Conservation (phyloP, 2,888 invertebrate species). For the Drosophila trichaetosa region DNA sequence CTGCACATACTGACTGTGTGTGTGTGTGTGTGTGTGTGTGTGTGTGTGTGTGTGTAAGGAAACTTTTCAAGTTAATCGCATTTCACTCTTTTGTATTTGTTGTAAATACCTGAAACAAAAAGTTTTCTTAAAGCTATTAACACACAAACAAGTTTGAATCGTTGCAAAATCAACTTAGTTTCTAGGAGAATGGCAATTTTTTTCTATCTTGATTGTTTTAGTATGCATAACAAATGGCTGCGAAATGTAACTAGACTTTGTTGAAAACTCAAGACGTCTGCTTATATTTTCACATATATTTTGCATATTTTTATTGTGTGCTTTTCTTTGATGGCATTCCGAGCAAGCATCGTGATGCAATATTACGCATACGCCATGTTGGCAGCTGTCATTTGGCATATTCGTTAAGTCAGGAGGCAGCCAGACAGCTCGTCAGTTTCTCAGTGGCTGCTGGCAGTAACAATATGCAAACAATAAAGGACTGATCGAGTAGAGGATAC, state of each 20-base stretch:
- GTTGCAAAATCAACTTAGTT: background rate
- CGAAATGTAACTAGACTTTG: background rate
- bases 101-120: slow-evolving; percentile 1
- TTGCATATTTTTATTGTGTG: slow-evolving; percentile 1
- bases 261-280: slow-evolving; percentile 3
- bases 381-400: slow-evolving; percentile 50
- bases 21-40: no score
- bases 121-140: slow-evolving; percentile 1
- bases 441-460: slow-evolving; percentile 14
- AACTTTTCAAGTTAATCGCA: slow-evolving; percentile 33
- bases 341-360: slow-evolving; percentile 24
- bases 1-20: background rate
- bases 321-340: background rate
- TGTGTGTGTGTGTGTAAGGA: background rate
- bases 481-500: background rate
- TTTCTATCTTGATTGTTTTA: background rate
- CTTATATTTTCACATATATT: background rate
- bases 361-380: slow-evolving; percentile 55
- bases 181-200: background rate
- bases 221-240: background rate
- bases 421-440: slow-evolving; percentile 27
- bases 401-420: slow-evolving; percentile 37
- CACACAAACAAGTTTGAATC: slow-evolving; percentile 5
- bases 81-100: background rate
- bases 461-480: background rate